Base-by-base conservation (phyloP, 2,888 invertebrate species). In the Plutella xylostella region DNA sequence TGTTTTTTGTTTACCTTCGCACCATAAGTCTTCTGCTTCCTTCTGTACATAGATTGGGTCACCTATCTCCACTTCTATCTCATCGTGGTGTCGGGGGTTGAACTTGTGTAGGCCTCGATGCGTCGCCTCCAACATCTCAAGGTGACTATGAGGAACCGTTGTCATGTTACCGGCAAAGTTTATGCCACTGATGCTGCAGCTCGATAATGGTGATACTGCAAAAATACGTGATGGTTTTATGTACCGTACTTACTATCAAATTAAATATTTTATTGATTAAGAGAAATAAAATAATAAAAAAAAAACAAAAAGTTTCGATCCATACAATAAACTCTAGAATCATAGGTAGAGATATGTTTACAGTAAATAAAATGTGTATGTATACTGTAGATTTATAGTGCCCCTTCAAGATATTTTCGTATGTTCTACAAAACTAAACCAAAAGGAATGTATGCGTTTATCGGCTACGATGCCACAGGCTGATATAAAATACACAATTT, bases 21-120 rank as follows among this genome's bases (percentile, higher is more conserved):
- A 96, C 98, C 98, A 98, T 51, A 97, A 85, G 72, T 98, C 98
- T 57, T 98, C 98, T 18, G 93, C 95, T 73, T 98, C 97, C 65
- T 94, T 95, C 67, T 96, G 94, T 55, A 99, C 96, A 68, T 97
- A 97, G 53, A 98, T 90, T 1, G 97, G 96, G 75, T 98, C 98
- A 1, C 98, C 98, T 47, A 98, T 97, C 82, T 98, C 98, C 22
- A 99, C 88, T 69, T 96, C 94, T 50, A 99, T 92, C 80, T 98
- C 98, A 61, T 98, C 98, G 51, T 92, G 91, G 72, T 98, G 98
- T 49, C 98, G 87, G 0, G 98, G 97, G 60, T 97, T 89, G 66
- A 98, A 98, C 68, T 96, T 95, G 74, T 98, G 97, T 68, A 98
- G 86, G 6, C 97, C 97, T 62, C 98, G 88, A 68, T 98, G 98